Conservation (phyloP, 2,797 vertebrate species). For the Nasua narica region DNA sequence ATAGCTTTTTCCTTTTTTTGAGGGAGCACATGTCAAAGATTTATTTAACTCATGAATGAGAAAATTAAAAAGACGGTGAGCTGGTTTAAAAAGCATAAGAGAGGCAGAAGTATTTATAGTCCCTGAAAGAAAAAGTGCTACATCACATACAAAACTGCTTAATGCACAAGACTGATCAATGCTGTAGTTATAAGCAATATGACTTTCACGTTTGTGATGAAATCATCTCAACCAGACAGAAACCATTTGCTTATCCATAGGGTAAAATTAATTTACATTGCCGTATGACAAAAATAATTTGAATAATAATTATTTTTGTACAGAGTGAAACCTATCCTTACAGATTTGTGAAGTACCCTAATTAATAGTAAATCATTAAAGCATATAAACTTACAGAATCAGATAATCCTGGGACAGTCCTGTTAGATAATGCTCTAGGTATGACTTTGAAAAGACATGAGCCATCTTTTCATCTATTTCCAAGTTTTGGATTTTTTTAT, state of each 20-base stretch:
- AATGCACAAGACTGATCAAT: neutral
- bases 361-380: neutral
- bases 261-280: neutral
- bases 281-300: neutral
- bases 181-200: neutral
- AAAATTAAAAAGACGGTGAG: neutral
- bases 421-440: neutral
- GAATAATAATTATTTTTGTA: neutral
- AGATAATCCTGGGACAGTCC: neutral
- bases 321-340: neutral
- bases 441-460: neutral
- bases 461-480: neutral
- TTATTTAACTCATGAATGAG: slow-evolving; percentile 6
- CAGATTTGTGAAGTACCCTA: neutral
- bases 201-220: neutral
- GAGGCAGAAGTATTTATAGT: neutral
- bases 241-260: neutral
- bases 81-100: neutral
- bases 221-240: neutral
- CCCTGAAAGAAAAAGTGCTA: neutral
- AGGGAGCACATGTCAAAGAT: neutral
- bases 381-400: neutral
- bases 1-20: neutral
- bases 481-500: neutral
- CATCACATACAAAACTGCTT: neutral